Base-by-base conservation (phyloP, 1,140 invertebrate genomes). In the Stegodyphus mimosarum region DNA sequence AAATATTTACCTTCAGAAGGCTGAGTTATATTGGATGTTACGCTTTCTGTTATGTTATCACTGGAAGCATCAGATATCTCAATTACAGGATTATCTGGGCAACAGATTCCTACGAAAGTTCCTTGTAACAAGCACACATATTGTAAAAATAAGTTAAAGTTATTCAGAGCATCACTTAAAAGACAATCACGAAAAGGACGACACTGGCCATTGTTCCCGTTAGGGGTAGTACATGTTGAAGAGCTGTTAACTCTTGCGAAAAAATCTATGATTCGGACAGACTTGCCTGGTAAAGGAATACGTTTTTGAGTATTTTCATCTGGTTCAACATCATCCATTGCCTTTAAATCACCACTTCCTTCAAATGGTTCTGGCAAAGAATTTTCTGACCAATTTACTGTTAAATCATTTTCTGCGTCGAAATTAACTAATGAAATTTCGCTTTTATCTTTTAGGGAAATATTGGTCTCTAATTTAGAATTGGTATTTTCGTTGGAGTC, bases 81-180 rank as follows among this genome's bases (percentile, higher is more conserved):
- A 51, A 86, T 53, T 9, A 86, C 83, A 15, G 83, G 83, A 64
- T 86, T 86, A 76, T 93, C 92, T 13, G 93, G 93, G 88, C 93
- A 94, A 87, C 94, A 94, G n/a, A 93, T 91, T 71, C 93, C 93
- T 51, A 94, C 90, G 74, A 92, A 92, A 60, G 93, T 93, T 77
- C 69, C 89, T 88, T 75, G 85, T 77, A 94, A 94, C 17, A 94
- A 91, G 88, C 94, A 95, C 17, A 94, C 89, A 87, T 94, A 93
- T 70, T 94, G 92, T 87, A 94, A 90, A 67, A 93, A 91, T 64
- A 91, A 91, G 83, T 91, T 90, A 72, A 92, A 92, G 87, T 93
- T 92, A 2, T 89, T 89, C 71, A 91, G 91, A 73, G 94, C 91
- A n/a, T 93, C 91, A 0, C 93, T 91, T 87, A 93, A 90, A 17